Evolutionary conservation across 1,140 invertebrate genomes (phyloP), one percentile per base, ranked within the genome.

Genomic region (Drosophila littoralis): DNA sequence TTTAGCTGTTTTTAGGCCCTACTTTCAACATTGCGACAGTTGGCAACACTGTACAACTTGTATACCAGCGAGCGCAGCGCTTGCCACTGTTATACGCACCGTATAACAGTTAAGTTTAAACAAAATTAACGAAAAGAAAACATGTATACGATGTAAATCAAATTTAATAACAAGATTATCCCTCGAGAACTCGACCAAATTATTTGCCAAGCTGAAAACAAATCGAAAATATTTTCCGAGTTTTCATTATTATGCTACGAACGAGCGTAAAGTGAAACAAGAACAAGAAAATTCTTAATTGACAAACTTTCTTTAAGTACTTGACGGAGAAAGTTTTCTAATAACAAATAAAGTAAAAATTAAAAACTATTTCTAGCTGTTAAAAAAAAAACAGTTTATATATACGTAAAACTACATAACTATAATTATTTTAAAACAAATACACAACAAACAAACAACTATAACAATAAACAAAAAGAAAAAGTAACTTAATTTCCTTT

Each of bases 101-200:
- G 50, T 60, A 68, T 60, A 60, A 68, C 57, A 67, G 65, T 40
- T 33, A 17, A 28, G 22, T 28, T 17, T 13, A 15, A 64, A 48
- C 35, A 28, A 22, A 52, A 12, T 7, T 22, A 36, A 55, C 36
- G 48, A 12, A 40, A 55, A 40, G 10, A 36, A 65, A 60, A 17
- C 57, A 79, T 77, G 77, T 79, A 79, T 79, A 79, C 77, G 77
- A 79, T 79, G 77, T 79, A 79, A 79, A 79, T 79, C 77, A 72
- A 79, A 79, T 79, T 79, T 79, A 75, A 79, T 54, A 28, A 52
- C 55, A 50, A 64, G 43, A 55, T 42, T 58, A 63, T 48, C 22
- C 22, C 4, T 5, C 22, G 22, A 28, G 4, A 28, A 28, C 22
- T 22, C 2, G 22, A 22, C 0, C 22, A 22, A 22, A 22, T 2